Percentiles rank a stretch among this genome's conserved stretches.
phyloP scores from a whole-genome alignment of 92 coral and sea anemone genomes.

The Phenganax stokvisi region DNA sequence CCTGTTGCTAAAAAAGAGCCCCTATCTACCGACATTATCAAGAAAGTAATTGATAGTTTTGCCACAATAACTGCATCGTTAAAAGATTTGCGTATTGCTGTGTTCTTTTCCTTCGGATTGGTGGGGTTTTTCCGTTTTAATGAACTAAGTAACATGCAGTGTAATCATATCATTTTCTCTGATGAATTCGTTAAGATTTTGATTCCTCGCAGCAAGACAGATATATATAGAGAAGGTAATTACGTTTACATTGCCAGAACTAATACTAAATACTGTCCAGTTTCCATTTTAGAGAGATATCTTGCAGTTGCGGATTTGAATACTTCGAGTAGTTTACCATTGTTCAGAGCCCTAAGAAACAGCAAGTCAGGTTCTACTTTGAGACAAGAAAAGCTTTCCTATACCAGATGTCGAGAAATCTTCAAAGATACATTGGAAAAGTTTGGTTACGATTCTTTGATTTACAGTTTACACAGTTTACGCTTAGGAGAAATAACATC shows the following conservation, averaged over 20 bases:
- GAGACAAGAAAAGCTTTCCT: not conserved
- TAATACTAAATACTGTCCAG: conserved; percentile 35
- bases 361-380: not conserved
- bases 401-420: not conserved
- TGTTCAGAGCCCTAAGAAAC: not conserved
- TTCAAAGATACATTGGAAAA: not conserved
- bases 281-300: conserved; percentile 19
- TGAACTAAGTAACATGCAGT: conserved; percentile 4
- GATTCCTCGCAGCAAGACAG: conserved; percentile 45
- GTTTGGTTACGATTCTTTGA: not conserved
- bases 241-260: conserved; percentile 16
- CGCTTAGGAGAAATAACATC: conserved; percentile 13
- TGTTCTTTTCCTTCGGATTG: conserved; percentile 44
- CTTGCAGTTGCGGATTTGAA: not conserved
- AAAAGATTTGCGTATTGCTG: conserved; percentile 43
- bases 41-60: conserved; percentile 20
- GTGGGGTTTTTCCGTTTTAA: conserved; percentile 47
- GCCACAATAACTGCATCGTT: conserved; percentile 21
- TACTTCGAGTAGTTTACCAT: not conserved
- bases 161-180: not conserved
- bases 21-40: conserved; percentile 37
- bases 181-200: conserved; percentile 21
- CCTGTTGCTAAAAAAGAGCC: conserved; percentile 45
- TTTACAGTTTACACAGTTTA: not conserved
- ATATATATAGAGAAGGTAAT: conserved; percentile 38